Base-by-base conservation (phyloP, 2,797 vertebrate species). In the Anguilla megastoma region DNA sequence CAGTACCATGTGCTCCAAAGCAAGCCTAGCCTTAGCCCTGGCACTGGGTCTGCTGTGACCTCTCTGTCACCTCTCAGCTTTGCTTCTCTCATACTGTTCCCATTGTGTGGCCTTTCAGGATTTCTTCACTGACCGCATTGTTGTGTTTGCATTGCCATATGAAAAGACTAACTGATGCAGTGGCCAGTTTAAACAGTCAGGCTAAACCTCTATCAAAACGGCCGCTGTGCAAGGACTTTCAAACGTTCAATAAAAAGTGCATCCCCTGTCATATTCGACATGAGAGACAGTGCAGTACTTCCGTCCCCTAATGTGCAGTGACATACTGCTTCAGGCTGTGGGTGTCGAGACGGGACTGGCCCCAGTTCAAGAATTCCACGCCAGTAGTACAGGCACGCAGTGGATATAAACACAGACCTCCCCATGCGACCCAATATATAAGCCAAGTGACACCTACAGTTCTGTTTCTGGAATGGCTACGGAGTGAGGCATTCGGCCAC, bases 321-420 rank as follows among this genome's bases (percentile, higher is more conserved):
- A 82, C 45, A n/a, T 50, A 50, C 27, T 82, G 79, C 79, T 82
- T 50, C 79, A 50, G 45, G 45, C 79, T 9, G 45, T 79, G 74
- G 5, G 74, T 41, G 74, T 79, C 18, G 74, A 82, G 45, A 50
- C 24, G 18, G 41, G 21, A 50, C 79, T 82, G 79, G 45, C 79
- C 41, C 41, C 45, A 12, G 50, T 82, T 82, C 79, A 48, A 50
- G 79, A 48, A 50, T 50, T 50, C 41, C 79, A n/a, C 10, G 1
- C 79, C 18, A 45, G 36, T 21, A 41, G 79, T 82, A 82, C 50
- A 82, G 18, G 45, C 79, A 82, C 45, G 18, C 41, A 82, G 79
- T 50, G 45, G 21, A n/a, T n/a, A 50, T 9, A 80, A 18, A 48
- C 69, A 76, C 74, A 76, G 36, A 76, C 12, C 3, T 33, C 36